These are phyloP conservation scores for Melinaea menophilus DNA, from an alignment of 2,888 invertebrate species.

Conservation along the genomic window DNA sequence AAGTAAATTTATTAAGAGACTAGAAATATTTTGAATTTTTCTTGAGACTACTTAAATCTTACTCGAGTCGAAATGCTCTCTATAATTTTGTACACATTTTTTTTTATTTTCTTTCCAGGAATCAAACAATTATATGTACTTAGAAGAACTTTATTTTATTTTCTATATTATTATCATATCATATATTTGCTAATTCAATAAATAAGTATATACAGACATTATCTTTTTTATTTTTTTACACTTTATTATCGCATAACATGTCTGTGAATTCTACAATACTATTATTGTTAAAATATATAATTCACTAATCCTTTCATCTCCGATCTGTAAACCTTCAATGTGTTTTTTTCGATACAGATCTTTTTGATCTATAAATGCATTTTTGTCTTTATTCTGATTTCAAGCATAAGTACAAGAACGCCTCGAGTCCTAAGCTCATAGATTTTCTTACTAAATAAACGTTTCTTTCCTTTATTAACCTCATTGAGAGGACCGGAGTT, in stretches of 20 bases:
- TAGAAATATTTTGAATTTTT: no score
- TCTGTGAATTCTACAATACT: constrained; percentile 70
- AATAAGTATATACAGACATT: constrained; percentile 19
- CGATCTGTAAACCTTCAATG: constrained; percentile 49
- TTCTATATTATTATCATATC: not conserved
- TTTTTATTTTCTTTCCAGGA: not conserved
- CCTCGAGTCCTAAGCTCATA: constrained; percentile 52
- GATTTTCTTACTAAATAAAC: constrained; percentile 61
- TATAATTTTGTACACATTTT: no score
- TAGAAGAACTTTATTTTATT: not conserved
- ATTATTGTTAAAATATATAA: constrained; percentile 72
- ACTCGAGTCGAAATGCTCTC: no score
- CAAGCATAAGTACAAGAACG: constrained; percentile 56
- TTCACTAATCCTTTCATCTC: constrained; percentile 66
- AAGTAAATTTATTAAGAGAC: no score
- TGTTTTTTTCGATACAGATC: constrained; percentile 39
- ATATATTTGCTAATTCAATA: constrained; percentile 12
- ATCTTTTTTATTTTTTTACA: constrained; percentile 43
- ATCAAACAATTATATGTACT: not conserved
- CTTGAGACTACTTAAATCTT: no score
- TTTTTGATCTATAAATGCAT: constrained; percentile 45
- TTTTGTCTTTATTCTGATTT: constrained; percentile 42
- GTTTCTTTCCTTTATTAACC: constrained; percentile 65
- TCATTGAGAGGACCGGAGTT: constrained; percentile 65
- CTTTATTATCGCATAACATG: constrained; percentile 66